Evolutionary conservation across 2,888 invertebrate genomes (phyloP).

Genomic region (Macrophya alboannulata): DNA sequence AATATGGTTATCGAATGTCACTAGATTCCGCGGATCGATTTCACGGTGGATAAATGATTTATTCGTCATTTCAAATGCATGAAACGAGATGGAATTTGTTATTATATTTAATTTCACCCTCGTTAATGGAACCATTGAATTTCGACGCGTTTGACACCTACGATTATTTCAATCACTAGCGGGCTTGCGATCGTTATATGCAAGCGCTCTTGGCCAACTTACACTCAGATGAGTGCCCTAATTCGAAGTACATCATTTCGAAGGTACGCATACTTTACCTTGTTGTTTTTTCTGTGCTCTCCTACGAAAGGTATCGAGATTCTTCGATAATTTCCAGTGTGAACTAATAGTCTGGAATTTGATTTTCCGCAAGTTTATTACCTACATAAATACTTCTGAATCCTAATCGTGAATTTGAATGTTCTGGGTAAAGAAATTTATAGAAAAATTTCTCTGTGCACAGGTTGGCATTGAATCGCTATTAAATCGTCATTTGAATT

Average conservation of each 20-base stretch:
- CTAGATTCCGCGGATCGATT: constrained; percentile 19
- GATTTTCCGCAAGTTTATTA: not conserved
- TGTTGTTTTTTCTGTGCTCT: not conserved
- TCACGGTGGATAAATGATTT: constrained; percentile 32
- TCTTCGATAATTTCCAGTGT: not conserved
- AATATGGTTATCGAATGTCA: constrained; percentile 17
- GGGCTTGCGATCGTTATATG: not conserved
- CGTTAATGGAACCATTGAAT: constrained; percentile 6
- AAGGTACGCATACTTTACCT: not conserved
- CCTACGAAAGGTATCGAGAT: not conserved
- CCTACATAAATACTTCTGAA: not conserved
- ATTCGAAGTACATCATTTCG: constrained; percentile 1
- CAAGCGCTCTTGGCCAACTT: not conserved
- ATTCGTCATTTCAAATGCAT: constrained; percentile 10
- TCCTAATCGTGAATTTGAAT: not conserved
- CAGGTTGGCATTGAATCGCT: not conserved
- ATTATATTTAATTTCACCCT: not conserved
- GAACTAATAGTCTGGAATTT: not conserved
- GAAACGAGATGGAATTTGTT: constrained; percentile 13
- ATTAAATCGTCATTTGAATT: not conserved
- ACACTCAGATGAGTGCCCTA: not conserved
- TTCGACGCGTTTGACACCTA: not conserved
- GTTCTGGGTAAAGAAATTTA: not conserved
- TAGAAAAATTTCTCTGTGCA: not conserved
- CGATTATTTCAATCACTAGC: constrained; percentile 28